Percentiles rank a stretch among this genome's conserved stretches.
These are phyloP conservation scores for Euzetes globulus DNA, from an alignment of 2,888 invertebrate species.

Conservation along the genomic window DNA sequence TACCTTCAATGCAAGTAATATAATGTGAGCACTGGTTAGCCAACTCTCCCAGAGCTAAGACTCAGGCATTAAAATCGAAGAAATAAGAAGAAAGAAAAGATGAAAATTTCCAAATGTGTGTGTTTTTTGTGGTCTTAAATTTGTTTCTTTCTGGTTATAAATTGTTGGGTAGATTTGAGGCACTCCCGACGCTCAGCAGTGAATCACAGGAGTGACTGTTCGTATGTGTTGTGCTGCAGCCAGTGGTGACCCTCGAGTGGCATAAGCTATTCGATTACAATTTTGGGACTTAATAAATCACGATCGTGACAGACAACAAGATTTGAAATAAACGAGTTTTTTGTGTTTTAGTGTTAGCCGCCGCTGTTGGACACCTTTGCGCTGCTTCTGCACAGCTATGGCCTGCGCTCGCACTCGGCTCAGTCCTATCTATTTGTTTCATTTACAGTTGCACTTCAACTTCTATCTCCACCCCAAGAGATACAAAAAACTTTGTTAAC, in stretches of 20 bases:
- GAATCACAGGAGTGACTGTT: background rate
- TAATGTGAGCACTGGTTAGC: too few species aligned
- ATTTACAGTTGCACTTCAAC: conserved; percentile 25
- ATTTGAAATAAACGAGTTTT: conserved; percentile 27
- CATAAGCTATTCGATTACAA: conserved; percentile 21
- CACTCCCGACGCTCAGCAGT: conserved; percentile 12
- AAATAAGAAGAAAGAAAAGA: background rate
- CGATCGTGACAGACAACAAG: conserved; percentile 34
- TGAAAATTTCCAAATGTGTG: background rate
- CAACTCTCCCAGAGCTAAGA: background rate
- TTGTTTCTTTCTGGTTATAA: conserved; percentile 18
- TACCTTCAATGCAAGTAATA: background rate
- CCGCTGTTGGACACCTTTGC: conserved; percentile 29
- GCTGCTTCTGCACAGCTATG: background rate
- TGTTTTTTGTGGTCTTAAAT: conserved; percentile 10
- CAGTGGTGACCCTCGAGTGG: background rate
- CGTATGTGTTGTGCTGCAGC: background rate
- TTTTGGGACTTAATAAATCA: conserved; percentile 35
- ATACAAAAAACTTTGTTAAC: conserved; percentile 24
- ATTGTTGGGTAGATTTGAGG: conserved; percentile 12
- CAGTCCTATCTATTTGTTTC: conserved; percentile 12
- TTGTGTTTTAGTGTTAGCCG: conserved; percentile 13
- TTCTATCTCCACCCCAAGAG: conserved; percentile 24
- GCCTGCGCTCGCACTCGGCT: background rate
- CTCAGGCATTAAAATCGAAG: background rate